Evolutionary conservation across 2,888 invertebrate species (phyloP).

Genomic region (Odontomyia ornata): DNA sequence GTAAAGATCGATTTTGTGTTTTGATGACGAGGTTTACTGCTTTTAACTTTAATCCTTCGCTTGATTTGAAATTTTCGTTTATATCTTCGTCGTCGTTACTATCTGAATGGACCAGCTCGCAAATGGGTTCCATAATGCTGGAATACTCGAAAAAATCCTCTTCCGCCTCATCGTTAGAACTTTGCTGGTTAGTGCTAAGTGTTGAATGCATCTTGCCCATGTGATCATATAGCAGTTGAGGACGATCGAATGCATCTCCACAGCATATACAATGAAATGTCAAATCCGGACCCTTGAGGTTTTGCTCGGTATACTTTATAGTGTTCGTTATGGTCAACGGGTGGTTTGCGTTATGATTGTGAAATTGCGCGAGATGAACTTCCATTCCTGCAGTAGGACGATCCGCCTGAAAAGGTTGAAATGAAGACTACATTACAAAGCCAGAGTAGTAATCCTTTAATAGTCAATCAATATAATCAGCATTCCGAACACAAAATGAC

Average conservation of each 20-base stretch:
- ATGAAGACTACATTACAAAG: too few relatives aligned
- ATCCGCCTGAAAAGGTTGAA: too few relatives aligned
- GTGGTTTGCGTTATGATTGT: conserved; percentile 51
- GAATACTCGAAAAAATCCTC: conserved; percentile 58
- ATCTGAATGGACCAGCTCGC: conserved; percentile 55
- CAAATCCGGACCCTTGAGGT: conserved; percentile 57
- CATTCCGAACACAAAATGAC: too few relatives aligned
- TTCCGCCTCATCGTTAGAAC: not conserved
- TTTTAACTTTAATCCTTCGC: too few relatives aligned
- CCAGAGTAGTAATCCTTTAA: too few relatives aligned
- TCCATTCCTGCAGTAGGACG: conserved; percentile 41
- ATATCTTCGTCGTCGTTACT: conserved; percentile 47
- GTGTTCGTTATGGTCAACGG: conserved; percentile 62
- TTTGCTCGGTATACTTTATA: conserved; percentile 51
- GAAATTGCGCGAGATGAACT: conserved; percentile 47
- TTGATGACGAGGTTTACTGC: too few relatives aligned
- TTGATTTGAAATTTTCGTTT: too few relatives aligned
- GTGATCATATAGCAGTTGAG: conserved; percentile 60
- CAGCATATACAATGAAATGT: conserved; percentile 64
- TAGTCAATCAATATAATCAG: too few relatives aligned
- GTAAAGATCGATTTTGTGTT: not conserved
- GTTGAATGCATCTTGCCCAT: conserved; percentile 59
- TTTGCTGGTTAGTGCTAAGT: not conserved
- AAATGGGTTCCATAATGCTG: conserved; percentile 63
- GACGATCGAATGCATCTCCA: conserved; percentile 60